Conservation (phyloP, 2,888 invertebrate genomes). For the Mesorhabditis spiculigera region DNA sequence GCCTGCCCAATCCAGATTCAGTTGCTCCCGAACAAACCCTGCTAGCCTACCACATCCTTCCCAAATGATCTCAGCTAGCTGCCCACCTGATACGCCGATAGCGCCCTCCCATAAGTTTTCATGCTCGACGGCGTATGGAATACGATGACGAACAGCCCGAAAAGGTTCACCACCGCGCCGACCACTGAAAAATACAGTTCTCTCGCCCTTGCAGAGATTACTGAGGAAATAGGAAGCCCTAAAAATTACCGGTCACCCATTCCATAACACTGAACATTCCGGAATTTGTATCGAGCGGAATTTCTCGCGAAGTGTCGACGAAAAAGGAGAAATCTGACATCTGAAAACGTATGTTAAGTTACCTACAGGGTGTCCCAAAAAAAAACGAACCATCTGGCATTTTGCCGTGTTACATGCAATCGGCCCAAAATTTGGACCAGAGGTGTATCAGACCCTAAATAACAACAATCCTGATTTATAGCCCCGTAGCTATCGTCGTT, state of each 20-base stretch:
- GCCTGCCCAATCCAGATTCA: too few relatives aligned
- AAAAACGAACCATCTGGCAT: too few relatives aligned
- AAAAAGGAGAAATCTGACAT: neutral
- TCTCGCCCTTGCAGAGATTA: neutral
- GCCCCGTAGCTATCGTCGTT: too few relatives aligned
- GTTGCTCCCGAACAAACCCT: too few relatives aligned
- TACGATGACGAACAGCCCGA: neutral
- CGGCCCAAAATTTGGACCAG: too few relatives aligned
- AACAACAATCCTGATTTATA: too few relatives aligned
- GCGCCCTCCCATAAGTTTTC: conserved; percentile 1
- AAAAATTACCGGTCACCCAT: neutral
- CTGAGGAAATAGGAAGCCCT: neutral
- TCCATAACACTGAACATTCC: neutral
- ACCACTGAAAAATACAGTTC: neutral
- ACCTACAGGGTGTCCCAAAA: too few relatives aligned
- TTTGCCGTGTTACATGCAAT: too few relatives aligned
- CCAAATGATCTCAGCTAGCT: neutral
- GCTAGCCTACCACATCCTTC: too few relatives aligned
- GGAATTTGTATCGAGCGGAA: neutral
- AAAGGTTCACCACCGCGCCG: conserved; percentile 2
- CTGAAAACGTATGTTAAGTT: neutral
- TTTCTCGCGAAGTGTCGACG: neutral
- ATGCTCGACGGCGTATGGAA: conserved; percentile 3
- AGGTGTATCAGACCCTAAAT: too few relatives aligned
- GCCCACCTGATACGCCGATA: neutral